Evolutionary conservation across 2,888 invertebrate genomes (phyloP).

Genomic region (Agonopterix subpropinquella): DNA sequence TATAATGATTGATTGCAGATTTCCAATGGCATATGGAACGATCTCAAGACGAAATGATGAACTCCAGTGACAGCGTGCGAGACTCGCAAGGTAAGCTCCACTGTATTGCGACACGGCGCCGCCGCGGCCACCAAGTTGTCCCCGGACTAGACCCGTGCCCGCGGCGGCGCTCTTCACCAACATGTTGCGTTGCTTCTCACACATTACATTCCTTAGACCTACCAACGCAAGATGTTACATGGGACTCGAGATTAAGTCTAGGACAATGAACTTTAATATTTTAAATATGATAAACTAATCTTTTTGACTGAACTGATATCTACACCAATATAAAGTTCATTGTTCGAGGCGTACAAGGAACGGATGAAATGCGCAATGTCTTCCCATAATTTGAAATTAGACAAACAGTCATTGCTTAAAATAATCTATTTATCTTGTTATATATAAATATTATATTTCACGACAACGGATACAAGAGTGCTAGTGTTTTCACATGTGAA

Average conservation of each 20-base stretch:
- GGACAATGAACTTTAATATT: slow-evolving; percentile 47
- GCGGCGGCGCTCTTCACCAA: slow-evolving; percentile 27
- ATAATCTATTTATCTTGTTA: slow-evolving; percentile 65
- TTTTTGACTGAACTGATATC: slow-evolving; percentile 1
- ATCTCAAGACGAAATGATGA: slow-evolving; percentile 90
- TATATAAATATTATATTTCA: slow-evolving; percentile 66
- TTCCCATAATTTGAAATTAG: slow-evolving; percentile 72
- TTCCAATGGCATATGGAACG: slow-evolving; percentile 92
- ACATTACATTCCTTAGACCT: background rate
- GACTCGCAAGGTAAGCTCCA: slow-evolving; percentile 91
- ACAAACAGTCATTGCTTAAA: slow-evolving; percentile 68
- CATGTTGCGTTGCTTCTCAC: slow-evolving; percentile 47
- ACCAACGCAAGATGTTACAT: slow-evolving; percentile 50
- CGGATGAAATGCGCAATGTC: slow-evolving; percentile 77
- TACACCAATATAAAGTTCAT: slow-evolving; percentile 40
- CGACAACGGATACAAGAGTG: slow-evolving; percentile 70
- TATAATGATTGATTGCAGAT: slow-evolving; percentile 71
- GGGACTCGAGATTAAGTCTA: slow-evolving; percentile 57
- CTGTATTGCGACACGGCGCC: slow-evolving; percentile 19
- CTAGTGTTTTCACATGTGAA: slow-evolving; percentile 77
- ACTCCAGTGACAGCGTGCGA: slow-evolving; percentile 90
- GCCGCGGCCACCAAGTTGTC: slow-evolving; percentile 13
- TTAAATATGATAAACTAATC: slow-evolving; percentile 3
- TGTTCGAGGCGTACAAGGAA: slow-evolving; percentile 66
- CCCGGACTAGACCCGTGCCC: slow-evolving; percentile 8